Percentiles rank a stretch among this genome's conserved stretches.
Evolutionary conservation across 2,888 invertebrate species (phyloP).

Genomic region (Heliconius cydno): DNA sequence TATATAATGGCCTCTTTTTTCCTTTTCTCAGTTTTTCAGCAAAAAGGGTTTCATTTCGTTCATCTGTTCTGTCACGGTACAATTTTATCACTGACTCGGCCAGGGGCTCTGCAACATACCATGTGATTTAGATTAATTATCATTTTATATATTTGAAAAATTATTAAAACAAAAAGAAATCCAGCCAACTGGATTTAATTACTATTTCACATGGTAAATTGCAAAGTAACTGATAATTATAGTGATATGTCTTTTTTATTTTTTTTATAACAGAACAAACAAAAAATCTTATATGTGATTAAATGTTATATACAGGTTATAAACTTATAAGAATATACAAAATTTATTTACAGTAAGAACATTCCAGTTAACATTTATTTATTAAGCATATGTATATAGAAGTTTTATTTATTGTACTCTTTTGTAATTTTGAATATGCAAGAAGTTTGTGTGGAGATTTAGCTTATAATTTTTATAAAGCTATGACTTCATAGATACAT

Average conservation of each 20-base stretch:
- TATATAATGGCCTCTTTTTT: slow-evolving; percentile 63
- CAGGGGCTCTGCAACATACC: slow-evolving; percentile 84
- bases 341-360: neutral
- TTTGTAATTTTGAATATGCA: neutral
- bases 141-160: slow-evolving; percentile 48
- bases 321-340: too few relatives aligned
- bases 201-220: slow-evolving; percentile 77
- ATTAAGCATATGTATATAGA: neutral
- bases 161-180: slow-evolving; percentile 42
- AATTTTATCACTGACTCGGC: slow-evolving; percentile 74
- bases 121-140: slow-evolving; percentile 74
- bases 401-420: neutral
- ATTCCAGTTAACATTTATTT: neutral
- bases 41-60: slow-evolving; percentile 65
- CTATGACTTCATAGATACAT: too few relatives aligned
- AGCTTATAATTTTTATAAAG: too few relatives aligned
- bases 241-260: neutral
- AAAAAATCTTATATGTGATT: neutral
- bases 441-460: too few relatives aligned
- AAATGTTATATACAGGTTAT: neutral
- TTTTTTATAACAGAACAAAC: neutral
- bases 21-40: slow-evolving; percentile 65
- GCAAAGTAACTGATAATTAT: slow-evolving; percentile 55
- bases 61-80: slow-evolving; percentile 71
- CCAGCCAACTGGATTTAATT: slow-evolving; percentile 44